phyloP scores from a whole-genome alignment of 2,797 vertebrate species.

The Xenentodon cancila region DNA sequence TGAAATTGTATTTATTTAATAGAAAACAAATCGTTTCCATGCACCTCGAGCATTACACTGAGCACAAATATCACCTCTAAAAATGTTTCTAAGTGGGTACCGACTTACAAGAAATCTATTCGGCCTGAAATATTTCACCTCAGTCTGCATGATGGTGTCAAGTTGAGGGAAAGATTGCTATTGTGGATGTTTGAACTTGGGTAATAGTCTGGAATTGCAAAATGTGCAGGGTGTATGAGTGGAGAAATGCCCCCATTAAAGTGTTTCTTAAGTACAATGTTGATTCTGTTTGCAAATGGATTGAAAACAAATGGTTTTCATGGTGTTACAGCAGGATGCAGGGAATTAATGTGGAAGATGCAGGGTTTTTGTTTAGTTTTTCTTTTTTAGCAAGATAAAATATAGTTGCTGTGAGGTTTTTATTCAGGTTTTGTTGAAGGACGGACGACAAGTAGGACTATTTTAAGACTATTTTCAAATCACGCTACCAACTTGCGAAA shows the following conservation, averaged over 20 bases:
- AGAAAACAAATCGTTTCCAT: slow-evolving; percentile 25
- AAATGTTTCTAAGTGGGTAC: not conserved
- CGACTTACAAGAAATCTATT: no score
- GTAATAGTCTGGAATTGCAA: slow-evolving; percentile 18
- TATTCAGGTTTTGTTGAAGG: slow-evolving; percentile 9
- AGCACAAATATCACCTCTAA: slow-evolving; percentile 5
- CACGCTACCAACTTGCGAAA: no score
- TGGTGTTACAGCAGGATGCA: slow-evolving; percentile 54
- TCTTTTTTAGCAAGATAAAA: slow-evolving; percentile 69
- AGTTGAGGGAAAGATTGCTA: slow-evolving; percentile 13
- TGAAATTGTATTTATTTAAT: slow-evolving; percentile 6
- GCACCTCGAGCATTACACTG: slow-evolving; percentile 7
- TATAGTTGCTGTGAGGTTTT: slow-evolving; percentile 63
- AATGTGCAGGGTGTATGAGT: slow-evolving; percentile 22
- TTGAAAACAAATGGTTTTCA: slow-evolving; percentile 33
- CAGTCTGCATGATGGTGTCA: slow-evolving; percentile 4
- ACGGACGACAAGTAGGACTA: no score
- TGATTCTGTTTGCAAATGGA: slow-evolving; percentile 53
- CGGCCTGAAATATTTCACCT: slow-evolving; percentile 5
- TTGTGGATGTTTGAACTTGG: slow-evolving; percentile 36
- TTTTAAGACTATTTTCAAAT: no score
- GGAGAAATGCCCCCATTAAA: slow-evolving; percentile 38
- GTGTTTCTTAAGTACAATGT: slow-evolving; percentile 65
- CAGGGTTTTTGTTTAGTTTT: slow-evolving; percentile 37
- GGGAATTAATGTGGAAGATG: slow-evolving; percentile 69